phyloP scores from a whole-genome alignment of 64 coral and sea anemone species.

The Catalaphyllia jardinei region DNA sequence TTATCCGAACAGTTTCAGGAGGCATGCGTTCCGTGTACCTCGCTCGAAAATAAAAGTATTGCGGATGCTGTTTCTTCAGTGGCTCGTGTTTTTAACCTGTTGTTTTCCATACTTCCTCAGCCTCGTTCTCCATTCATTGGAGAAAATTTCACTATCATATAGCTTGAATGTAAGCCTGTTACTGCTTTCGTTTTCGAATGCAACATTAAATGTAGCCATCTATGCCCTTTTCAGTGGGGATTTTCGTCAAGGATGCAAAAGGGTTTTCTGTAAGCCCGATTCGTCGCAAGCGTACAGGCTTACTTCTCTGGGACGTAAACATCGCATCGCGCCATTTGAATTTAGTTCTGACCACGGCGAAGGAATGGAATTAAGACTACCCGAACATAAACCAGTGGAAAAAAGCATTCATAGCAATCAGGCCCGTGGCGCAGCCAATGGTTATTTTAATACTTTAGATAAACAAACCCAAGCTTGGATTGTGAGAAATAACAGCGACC shows the following conservation, averaged over 20 bases:
- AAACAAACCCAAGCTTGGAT: conserved; percentile 59
- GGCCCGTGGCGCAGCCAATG: background rate
- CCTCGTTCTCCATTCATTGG: conserved; percentile 52
- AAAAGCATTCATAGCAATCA: conserved; percentile 19
- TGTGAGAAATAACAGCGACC: conserved; percentile 11
- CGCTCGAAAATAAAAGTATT: conserved; percentile 91
- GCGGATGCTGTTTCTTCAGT: conserved; percentile 83
- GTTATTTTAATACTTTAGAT: conserved; percentile 33
- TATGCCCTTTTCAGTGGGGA: conserved; percentile 89
- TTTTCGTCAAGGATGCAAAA: conserved; percentile 94
- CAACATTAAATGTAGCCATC: conserved; percentile 64
- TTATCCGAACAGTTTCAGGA: conserved; percentile 64
- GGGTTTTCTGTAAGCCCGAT: conserved; percentile 88
- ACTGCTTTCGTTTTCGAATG: conserved; percentile 71
- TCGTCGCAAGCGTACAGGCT: conserved; percentile 92
- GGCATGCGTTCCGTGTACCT: conserved; percentile 71
- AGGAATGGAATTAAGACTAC: conserved; percentile 79
- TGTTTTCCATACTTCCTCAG: conserved; percentile 75
- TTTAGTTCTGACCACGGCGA: conserved; percentile 80
- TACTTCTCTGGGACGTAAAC: conserved; percentile 75
- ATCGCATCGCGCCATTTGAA: conserved; percentile 80
- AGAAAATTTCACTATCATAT: background rate
- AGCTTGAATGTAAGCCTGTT: conserved; percentile 55
- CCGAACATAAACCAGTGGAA: conserved; percentile 86
- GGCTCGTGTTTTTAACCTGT: conserved; percentile 67